phyloP scores from a whole-genome alignment of 2,888 invertebrate genomes.

The Ramazzottius varieornatus region DNA sequence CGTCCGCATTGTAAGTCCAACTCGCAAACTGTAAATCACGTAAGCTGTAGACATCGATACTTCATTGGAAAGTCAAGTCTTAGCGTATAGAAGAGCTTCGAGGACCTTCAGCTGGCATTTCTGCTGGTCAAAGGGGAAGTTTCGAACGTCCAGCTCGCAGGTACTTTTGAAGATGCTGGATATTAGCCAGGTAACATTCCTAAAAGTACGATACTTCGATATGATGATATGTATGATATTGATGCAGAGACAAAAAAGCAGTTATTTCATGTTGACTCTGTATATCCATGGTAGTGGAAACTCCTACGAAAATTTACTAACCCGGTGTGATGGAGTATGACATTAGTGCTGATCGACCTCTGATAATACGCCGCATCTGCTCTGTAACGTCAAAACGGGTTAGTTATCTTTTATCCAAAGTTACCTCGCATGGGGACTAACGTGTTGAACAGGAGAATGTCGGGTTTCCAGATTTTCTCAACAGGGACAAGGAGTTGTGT shows the following conservation, averaged over 20 bases:
- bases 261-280: no score
- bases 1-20: conserved; percentile 30
- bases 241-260: background rate
- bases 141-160: conserved; percentile 29
- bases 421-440: background rate
- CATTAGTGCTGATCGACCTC: conserved; percentile 26
- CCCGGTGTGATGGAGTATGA: conserved; percentile 19
- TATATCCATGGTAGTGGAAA: no score
- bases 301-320: no score
- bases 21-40: conserved; percentile 23
- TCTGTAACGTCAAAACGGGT: background rate
- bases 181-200: conserved; percentile 31
- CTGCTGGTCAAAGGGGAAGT: conserved; percentile 32
- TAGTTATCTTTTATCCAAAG: background rate
- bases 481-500: conserved; percentile 17
- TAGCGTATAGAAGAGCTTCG: background rate
- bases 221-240: no score
- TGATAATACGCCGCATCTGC: background rate
- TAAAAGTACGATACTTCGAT: conserved; percentile 21
- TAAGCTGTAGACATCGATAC: no score
- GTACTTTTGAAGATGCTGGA: conserved; percentile 30
- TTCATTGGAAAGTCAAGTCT: background rate
- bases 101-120: conserved; percentile 25
- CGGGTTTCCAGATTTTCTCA: conserved; percentile 19
- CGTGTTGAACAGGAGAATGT: conserved; percentile 23